Percentiles rank a stretch among this genome's conserved stretches.
These are phyloP conservation scores for Muraenolepis orangiensis DNA, from an alignment of 2,797 vertebrate genomes.

Conservation along the genomic window DNA sequence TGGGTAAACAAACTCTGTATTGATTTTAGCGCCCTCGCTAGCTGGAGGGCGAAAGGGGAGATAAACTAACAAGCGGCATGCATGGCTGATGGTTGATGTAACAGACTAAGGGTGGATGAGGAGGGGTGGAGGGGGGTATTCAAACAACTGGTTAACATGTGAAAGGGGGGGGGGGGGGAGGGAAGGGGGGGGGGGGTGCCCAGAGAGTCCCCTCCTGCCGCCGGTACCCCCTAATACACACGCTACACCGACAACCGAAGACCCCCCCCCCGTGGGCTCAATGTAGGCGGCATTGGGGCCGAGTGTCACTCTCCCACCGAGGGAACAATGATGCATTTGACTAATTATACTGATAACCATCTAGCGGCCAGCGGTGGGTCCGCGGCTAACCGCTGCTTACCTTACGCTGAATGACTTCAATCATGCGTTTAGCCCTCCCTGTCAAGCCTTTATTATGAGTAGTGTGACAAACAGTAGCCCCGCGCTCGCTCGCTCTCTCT, in stretches of 20 bases:
- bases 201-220: too few species aligned
- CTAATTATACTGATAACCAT: conserved; percentile 60
- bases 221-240: conserved; percentile 39
- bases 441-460: conserved; percentile 12
- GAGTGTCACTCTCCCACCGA: conserved; percentile 40
- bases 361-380: conserved; percentile 24
- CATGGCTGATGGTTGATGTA: conserved; percentile 18
- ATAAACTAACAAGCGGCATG: conserved; percentile 42
- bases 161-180: conserved; percentile 39
- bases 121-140: neutral
- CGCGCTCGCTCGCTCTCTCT: too few species aligned
- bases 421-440: conserved; percentile 19
- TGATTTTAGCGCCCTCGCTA: neutral
- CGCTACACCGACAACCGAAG: conserved; percentile 48
- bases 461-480: conserved; percentile 12
- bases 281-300: conserved; percentile 44
- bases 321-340: conserved; percentile 52
- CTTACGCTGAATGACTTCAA: conserved; percentile 45
- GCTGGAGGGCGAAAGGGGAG: conserved; percentile 19
- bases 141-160: conserved; percentile 47
- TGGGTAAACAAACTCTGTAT: conserved; percentile 13
- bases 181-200: conserved; percentile 33
- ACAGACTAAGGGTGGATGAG: conserved; percentile 19
- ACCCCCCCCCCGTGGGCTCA: conserved; percentile 40
- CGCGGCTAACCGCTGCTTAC: conserved; percentile 32